Evolutionary conservation across 2,113 vertebrate species (phyloP).

Genomic region (Diphyllodes magnificus): DNA sequence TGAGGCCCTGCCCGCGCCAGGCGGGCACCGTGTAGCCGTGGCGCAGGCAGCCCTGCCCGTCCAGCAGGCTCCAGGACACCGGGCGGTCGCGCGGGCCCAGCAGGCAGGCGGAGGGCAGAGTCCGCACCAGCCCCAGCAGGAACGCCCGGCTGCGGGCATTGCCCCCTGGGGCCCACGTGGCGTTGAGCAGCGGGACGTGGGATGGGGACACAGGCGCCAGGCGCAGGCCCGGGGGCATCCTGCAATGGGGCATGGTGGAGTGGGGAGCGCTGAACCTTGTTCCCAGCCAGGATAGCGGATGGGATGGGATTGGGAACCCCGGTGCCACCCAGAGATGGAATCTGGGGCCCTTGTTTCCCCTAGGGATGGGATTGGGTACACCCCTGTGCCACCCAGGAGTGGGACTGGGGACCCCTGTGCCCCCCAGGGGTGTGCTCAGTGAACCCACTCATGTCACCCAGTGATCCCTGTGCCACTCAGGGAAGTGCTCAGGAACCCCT

Average conservation of each 20-base stretch:
- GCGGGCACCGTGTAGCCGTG: constrained; percentile 1
- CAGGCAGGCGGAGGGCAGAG: neutral
- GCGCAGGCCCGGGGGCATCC: neutral
- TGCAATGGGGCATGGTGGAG: fast-evolving
- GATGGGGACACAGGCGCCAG: neutral
- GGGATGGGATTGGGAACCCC: neutral
- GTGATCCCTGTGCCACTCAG: neutral
- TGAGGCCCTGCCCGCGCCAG: neutral
- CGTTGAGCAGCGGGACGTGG: neutral
- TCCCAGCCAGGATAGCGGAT: fast-evolving
- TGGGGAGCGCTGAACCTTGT: neutral
- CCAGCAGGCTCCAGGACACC: neutral
- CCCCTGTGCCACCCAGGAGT: too few relatives aligned
- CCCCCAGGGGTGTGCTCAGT: neutral
- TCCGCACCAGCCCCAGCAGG: neutral
- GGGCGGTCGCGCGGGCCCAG: neutral
- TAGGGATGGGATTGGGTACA: too few relatives aligned
- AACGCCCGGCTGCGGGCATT: neutral
- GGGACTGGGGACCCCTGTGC: neutral
- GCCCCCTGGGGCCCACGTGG: neutral
- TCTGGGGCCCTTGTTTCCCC: fast-evolving
- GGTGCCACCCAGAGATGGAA: neutral
- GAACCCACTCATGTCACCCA: too few relatives aligned
- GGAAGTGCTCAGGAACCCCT: too few relatives aligned
- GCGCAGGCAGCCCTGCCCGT: neutral